Conservation (phyloP, 2,113 vertebrate genomes). For the Spilogale gracilis region DNA sequence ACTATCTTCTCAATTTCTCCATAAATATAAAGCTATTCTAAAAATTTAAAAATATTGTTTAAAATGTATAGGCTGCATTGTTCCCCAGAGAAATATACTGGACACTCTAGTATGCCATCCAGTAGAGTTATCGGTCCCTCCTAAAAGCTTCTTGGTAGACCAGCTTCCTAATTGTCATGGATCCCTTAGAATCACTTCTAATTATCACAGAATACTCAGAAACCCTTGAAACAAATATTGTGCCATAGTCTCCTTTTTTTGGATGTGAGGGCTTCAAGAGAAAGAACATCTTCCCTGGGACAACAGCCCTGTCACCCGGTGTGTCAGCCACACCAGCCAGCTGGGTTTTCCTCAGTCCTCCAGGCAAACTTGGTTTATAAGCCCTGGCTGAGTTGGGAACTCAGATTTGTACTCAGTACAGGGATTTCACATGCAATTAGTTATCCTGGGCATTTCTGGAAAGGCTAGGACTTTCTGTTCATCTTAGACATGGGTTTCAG, state of each 20-base stretch:
- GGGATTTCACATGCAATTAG: neutral
- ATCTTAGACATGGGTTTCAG: neutral
- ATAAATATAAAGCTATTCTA: neutral
- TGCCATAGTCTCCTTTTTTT: neutral
- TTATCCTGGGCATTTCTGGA: neutral
- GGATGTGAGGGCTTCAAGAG: neutral
- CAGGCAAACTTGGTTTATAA: neutral
- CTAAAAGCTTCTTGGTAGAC: neutral
- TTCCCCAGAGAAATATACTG: neutral
- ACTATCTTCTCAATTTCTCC: neutral
- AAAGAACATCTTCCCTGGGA: neutral
- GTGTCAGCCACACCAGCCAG: neutral
- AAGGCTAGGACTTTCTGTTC: neutral
- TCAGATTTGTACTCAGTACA: neutral
- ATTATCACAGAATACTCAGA: neutral
- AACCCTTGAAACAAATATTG: neutral
- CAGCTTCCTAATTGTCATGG: neutral
- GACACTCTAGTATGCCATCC: neutral
- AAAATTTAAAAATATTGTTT: neutral
- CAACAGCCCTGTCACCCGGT: too few species aligned
- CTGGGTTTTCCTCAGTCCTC: neutral
- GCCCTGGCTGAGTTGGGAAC: neutral
- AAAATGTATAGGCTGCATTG: neutral
- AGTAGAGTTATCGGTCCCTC: neutral
- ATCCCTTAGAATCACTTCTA: neutral